Evolutionary conservation across 2,113 vertebrate species (phyloP).

Genomic region (Promerops cafer): DNA sequence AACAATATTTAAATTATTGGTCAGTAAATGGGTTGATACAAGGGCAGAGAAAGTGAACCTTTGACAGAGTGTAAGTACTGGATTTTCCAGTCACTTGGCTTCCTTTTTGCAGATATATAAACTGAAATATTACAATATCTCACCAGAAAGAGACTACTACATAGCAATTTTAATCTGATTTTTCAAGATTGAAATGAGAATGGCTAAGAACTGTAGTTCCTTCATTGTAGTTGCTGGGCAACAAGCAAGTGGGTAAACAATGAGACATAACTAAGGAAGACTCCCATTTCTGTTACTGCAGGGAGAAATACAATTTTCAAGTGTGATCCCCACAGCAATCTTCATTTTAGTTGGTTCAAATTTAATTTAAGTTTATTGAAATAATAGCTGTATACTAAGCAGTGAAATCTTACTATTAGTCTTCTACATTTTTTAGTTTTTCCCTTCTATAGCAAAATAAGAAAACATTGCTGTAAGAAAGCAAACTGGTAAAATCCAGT

Average conservation of each 20-base stretch:
- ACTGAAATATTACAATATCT: neutral
- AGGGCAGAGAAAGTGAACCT: neutral
- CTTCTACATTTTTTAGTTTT: neutral
- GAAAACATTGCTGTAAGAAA: neutral
- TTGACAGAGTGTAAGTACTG: neutral
- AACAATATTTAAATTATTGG: neutral
- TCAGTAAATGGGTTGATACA: neutral
- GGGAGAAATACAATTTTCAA: neutral
- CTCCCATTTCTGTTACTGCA: neutral
- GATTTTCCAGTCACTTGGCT: neutral
- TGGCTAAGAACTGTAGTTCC: neutral
- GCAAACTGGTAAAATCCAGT: neutral
- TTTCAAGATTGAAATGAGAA: neutral
- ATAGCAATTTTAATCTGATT: neutral
- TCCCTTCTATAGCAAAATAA: neutral
- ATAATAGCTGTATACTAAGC: neutral
- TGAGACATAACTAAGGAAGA: neutral
- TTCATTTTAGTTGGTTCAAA: neutral
- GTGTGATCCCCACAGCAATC: neutral
- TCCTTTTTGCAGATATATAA: neutral
- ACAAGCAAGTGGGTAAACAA: neutral
- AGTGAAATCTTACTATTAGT: neutral
- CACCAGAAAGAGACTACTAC: neutral
- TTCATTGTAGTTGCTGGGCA: constrained; percentile 22
- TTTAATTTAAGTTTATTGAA: neutral